These are phyloP conservation scores for Minunthozetes semirufus DNA, from an alignment of 2,888 invertebrate species.

Conservation along the genomic window DNA sequence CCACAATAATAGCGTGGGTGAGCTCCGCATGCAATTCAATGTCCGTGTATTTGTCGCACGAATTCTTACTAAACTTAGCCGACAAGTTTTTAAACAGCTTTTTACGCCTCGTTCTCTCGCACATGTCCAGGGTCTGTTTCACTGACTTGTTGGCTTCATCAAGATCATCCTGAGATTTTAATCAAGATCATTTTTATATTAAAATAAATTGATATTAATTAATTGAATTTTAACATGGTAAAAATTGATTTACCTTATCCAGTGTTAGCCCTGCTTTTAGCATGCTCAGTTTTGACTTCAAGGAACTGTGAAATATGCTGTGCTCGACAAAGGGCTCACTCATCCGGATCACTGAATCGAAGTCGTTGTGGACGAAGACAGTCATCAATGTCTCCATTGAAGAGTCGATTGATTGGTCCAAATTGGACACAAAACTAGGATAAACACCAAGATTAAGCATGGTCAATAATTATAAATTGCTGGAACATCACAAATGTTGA, in stretches of 20 bases:
- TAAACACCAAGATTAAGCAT: background rate
- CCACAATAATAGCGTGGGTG: constrained; percentile 31
- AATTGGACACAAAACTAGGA: background rate
- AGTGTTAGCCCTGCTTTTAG: constrained; percentile 31
- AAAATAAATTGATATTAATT: background rate
- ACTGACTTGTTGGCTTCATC: constrained; percentile 1
- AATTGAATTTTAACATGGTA: background rate
- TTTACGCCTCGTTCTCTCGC: constrained; percentile 24
- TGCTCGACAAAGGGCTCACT: constrained; percentile 20
- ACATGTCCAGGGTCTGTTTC: constrained; percentile 18
- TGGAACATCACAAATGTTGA: too few species aligned
- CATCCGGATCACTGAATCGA: constrained; percentile 19
- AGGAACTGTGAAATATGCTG: constrained; percentile 31
- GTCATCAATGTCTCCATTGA: constrained; percentile 25
- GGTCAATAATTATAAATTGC: too few species aligned
- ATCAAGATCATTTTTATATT: constrained; percentile 19
- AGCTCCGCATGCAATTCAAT: constrained; percentile 32
- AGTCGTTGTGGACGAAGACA: constrained; percentile 29
- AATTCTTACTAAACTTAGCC: constrained; percentile 26
- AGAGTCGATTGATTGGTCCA: constrained; percentile 32
- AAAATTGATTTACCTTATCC: constrained; percentile 23
- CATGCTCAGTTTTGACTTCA: constrained; percentile 25
- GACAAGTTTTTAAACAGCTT: constrained; percentile 14
- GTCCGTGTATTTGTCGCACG: constrained; percentile 31
- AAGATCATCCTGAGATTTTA: constrained; percentile 19